Evolutionary conservation across 2,888 invertebrate species (phyloP), one percentile per base, ranked within the genome.

Genomic region (Fabriciana adippe): DNA sequence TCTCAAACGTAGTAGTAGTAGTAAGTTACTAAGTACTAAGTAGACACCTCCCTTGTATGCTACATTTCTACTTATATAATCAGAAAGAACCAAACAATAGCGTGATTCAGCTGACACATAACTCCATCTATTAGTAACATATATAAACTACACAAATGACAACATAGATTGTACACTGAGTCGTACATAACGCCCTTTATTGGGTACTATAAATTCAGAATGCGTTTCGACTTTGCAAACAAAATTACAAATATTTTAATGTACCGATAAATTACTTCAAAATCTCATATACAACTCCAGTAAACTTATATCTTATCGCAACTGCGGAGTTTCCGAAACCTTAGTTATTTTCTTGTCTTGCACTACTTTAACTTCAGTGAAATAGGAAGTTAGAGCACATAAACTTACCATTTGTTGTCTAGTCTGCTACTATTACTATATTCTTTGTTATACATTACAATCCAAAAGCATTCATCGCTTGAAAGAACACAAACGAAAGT

Each of bases 161-260:
- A n/a, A n/a, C n/a, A n/a, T n/a, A n/a, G n/a, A n/a, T n/a, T n/a
- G n/a, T n/a, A n/a, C n/a, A n/a, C n/a, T n/a, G 73, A 77, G 69
- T 70, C 77, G 75, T 71, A 73, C 68, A 74, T 75, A 75, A 73
- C 75, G 77, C 74, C 79, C 79, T 81, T 82, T 81, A 80, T 81
- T 83, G 76, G 67, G 66, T 67, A 41, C 61, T 69, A 67, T 69
- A 67, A 71, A 71, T 71, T 71, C 62, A 71, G 62, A 64, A 64
- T 53, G 61, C 64, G 50, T 64, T 64, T 69, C 59, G 54, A 60
- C 68, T 69, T 68, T 60, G 56, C 60, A 61, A 64, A 67, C 35
- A 64, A 67, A 66, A 55, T 66, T 50, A 55, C 50, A 61, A 55
- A 55, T 61, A 66, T 55, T 61, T 67, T 51, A 56, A 67, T 67